Evolutionary conservation across 2,888 invertebrate genomes (phyloP).

Genomic region (Theristus sp.): DNA sequence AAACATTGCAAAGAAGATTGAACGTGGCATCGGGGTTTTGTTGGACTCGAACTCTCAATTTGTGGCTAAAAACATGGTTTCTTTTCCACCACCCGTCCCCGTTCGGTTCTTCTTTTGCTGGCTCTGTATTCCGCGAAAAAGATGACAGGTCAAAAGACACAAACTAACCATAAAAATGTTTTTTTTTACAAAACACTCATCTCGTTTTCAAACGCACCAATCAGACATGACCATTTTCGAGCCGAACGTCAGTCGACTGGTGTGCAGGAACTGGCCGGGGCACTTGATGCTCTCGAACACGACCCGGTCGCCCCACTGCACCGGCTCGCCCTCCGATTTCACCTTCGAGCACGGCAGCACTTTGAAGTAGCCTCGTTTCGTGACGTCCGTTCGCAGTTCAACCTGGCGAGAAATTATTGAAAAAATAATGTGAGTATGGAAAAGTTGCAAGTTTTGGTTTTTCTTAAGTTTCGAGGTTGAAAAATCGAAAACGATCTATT

Average conservation of each 20-base stretch:
- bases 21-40: too few relatives aligned
- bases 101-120: too few relatives aligned
- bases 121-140: too few relatives aligned
- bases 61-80: too few relatives aligned
- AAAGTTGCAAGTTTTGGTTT: neutral
- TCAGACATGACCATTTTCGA: neutral
- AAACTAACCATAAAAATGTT: too few relatives aligned
- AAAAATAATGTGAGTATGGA: neutral
- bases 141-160: too few relatives aligned
- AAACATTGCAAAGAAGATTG: too few relatives aligned
- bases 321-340: constrained; percentile 31
- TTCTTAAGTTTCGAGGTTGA: neutral
- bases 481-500: neutral
- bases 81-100: too few relatives aligned
- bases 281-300: constrained; percentile 30
- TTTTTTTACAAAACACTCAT: too few relatives aligned
- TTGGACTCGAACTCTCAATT: too few relatives aligned
- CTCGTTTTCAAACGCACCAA: neutral
- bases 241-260: constrained; percentile 5
- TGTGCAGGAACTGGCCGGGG: constrained; percentile 28
- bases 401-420: neutral
- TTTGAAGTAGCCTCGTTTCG: constrained; percentile 28
- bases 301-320: constrained; percentile 29
- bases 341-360: constrained; percentile 32
- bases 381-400: constrained; percentile 26